A percentile compares a stretch with the other conserved stretches of the same genome.
Conservation (phyloP, 2,888 invertebrate genomes). For the Caenorhabditis macrosperma region DNA sequence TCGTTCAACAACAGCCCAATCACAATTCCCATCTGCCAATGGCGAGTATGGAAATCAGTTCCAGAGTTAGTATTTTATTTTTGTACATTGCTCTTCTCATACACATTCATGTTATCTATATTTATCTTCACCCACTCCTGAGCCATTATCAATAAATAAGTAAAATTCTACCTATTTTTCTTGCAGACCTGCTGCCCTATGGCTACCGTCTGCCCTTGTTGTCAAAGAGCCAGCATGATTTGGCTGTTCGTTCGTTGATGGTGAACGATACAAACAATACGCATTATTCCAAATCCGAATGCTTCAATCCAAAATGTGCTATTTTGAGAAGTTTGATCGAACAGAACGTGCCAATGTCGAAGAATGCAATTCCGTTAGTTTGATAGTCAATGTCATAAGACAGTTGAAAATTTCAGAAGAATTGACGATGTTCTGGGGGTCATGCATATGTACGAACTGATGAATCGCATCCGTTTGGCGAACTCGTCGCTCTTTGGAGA, state of each 20-base stretch:
- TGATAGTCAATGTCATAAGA: neutral
- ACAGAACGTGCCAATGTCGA: constrained; percentile 18
- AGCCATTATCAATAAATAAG: constrained; percentile 7
- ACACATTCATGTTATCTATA: neutral
- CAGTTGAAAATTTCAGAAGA: constrained; percentile 25
- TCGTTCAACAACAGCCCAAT: constrained; percentile 9
- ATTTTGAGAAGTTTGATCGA: constrained; percentile 45
- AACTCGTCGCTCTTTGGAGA: constrained; percentile 15
- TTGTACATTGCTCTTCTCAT: neutral
- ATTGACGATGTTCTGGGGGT: constrained; percentile 45
- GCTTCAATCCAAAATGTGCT: constrained; percentile 51
- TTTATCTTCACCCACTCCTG: neutral
- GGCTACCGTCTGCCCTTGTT: constrained; percentile 53
- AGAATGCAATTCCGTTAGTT: constrained; percentile 32
- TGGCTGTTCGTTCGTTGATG: constrained; percentile 16
- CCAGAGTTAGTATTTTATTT: constrained; percentile 50
- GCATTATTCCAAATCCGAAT: constrained; percentile 10
- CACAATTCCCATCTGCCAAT: neutral
- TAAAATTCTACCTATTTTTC: constrained; percentile 5
- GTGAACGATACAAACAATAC: neutral
- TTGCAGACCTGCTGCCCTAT: constrained; percentile 55
- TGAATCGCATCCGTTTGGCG: constrained; percentile 48
- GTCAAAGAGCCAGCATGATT: constrained; percentile 31
- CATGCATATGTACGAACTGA: constrained; percentile 53
- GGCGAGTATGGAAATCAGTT: constrained; percentile 44